phyloP scores from a whole-genome alignment of 2,113 vertebrate genomes.

The Colinus virginianus region DNA sequence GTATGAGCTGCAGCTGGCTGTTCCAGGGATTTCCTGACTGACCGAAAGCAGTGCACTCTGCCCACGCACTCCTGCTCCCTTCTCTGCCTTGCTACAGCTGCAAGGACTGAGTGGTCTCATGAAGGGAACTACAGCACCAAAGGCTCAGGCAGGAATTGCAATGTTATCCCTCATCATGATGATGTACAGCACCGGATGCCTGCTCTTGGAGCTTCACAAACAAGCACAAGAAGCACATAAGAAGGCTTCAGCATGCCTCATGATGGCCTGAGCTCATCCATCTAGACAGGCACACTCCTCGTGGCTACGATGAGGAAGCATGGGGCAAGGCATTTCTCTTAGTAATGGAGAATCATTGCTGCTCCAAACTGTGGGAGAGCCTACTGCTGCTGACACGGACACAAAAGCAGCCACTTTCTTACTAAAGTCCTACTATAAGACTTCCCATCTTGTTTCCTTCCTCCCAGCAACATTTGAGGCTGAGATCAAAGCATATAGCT shows the following conservation, averaged over 20 bases:
- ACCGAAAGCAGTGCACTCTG: not conserved
- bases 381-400: not conserved
- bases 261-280: not conserved
- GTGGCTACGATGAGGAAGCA: not conserved
- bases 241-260: not conserved
- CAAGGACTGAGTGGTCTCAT: not conserved
- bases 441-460: not conserved
- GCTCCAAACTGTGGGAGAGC: not conserved
- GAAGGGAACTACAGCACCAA: not conserved
- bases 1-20: not conserved
- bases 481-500: not conserved
- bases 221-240: not conserved
- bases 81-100: not conserved
- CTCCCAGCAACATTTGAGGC: not conserved
- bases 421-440: not conserved
- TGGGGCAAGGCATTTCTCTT: not conserved
- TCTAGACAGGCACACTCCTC: rapidly evolving
- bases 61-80: not conserved
- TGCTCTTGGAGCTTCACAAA: not conserved
- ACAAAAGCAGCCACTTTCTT: not conserved
- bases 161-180: not conserved
- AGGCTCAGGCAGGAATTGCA: not conserved
- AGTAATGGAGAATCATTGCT: not conserved
- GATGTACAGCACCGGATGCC: not conserved
- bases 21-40: not conserved